phyloP scores from a whole-genome alignment of 2,888 invertebrate species.

The Halictus ligatus region DNA sequence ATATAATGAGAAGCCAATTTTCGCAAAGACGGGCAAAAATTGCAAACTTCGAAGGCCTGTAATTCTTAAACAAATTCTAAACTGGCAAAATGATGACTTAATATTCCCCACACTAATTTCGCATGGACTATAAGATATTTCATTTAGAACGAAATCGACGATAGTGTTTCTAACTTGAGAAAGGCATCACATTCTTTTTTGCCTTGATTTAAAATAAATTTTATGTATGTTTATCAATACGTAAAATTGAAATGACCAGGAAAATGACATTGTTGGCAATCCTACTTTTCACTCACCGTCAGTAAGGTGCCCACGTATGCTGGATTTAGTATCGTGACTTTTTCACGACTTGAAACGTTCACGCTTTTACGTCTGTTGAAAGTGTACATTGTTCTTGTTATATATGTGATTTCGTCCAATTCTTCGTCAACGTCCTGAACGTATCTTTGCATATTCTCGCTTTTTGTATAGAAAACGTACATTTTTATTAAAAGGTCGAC shows the following conservation, averaged over 20 bases:
- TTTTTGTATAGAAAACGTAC: slow-evolving; percentile 66
- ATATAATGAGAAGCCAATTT: background rate
- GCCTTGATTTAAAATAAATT: too few species aligned
- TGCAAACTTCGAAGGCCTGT: too few species aligned
- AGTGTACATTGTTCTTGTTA: slow-evolving; percentile 85
- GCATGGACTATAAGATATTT: too few species aligned
- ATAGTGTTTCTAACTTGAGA: too few species aligned
- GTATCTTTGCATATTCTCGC: slow-evolving; percentile 84
- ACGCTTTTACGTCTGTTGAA: slow-evolving; percentile 86
- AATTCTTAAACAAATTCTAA: too few species aligned
- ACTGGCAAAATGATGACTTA: too few species aligned
- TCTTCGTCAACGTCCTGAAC: slow-evolving; percentile 85
- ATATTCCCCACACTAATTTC: too few species aligned
- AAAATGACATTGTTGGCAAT: background rate
- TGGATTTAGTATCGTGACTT: slow-evolving; percentile 86
- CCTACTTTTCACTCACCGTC: slow-evolving; percentile 63
- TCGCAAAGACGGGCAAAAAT: too few species aligned
- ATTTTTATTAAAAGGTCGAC: background rate
- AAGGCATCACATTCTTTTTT: too few species aligned
- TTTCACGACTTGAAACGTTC: slow-evolving; percentile 84
- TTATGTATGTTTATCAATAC: too few species aligned
- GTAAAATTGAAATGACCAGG: too few species aligned
- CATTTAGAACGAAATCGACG: too few species aligned
- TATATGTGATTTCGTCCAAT: slow-evolving; percentile 86
- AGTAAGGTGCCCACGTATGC: slow-evolving; percentile 86